Base-by-base conservation (phyloP, 2,113 vertebrate species). In the Sprattus sprattus region DNA sequence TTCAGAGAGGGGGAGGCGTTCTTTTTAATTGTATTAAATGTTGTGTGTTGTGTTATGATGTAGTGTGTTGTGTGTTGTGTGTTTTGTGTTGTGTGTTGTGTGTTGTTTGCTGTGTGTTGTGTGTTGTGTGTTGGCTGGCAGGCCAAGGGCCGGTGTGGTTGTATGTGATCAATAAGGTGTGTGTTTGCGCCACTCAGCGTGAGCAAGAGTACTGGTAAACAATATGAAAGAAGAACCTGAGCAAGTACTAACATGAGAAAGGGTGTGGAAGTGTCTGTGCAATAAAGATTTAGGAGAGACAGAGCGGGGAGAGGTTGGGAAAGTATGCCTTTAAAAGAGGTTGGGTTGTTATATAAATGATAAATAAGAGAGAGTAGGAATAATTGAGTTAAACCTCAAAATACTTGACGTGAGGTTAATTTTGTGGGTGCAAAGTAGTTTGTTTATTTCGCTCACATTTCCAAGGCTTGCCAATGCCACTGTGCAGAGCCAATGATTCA, bases 31-130 rank as follows among this genome's bases (percentile, higher is more conserved):
- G 39, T 39, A 39, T 39, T 39, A 39, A 39, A 1, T 88, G 88
- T 86, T 86, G 84, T 85, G 52, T 16, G 89, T 90, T 88, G 88
- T 45, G 46, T 39, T 32, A 8, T 82, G 81, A 75, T n/a, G n/a
- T 45, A 10, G 85, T 60, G 3, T 0, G 57, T 71, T 39, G 39
- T 39, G 39, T 64, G 54, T 25, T 39, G 39, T 64, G 54, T 25
- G 11, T 49, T 1, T 47, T 80, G 20, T 0, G 75, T 28, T 20
- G 82, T 39, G 91, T 88, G 88, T 86, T 86, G 84, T 85, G 52
- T 16, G 89, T 90, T 88, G 88, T 45, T 39, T 32, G 15, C 81
- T 64, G 75, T n/a, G n/a, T 45, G 13, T 84, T 60, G 3, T 0
- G 57, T 71, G 39, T 39, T 39, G 39, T 39, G 39, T 39, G 39